Conservation (phyloP, 2,888 invertebrate genomes). For the Andrena flavipes region DNA sequence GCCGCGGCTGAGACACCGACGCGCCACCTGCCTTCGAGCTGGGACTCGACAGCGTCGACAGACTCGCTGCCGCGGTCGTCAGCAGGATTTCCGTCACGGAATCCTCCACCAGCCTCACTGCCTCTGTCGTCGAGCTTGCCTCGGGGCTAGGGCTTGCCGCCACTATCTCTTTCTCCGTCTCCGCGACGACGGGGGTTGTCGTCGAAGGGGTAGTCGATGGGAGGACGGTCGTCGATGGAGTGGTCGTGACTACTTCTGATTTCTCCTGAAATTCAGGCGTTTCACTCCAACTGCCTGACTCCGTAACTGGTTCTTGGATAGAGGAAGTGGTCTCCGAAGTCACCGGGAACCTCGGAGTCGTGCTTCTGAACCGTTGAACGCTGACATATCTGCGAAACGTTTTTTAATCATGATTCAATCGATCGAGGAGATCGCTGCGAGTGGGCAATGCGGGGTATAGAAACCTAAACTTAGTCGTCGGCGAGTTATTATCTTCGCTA, state of each 20-base stretch:
- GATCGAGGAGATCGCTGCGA: background rate
- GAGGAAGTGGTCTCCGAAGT: background rate
- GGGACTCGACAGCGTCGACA: constrained; percentile 64
- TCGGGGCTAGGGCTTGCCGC: background rate
- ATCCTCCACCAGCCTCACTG: constrained; percentile 77
- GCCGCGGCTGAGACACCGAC: constrained; percentile 86
- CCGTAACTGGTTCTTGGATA: constrained; percentile 23
- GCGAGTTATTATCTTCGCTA: constrained; percentile 55
- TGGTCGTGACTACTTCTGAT: background rate
- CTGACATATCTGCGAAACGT: constrained; percentile 82
- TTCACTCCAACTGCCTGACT: constrained; percentile 1
- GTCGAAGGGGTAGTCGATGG: constrained; percentile 11
- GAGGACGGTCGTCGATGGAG: background rate
- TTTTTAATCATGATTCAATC: background rate
- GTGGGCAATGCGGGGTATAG: background rate
- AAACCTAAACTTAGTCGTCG: constrained; percentile 78
- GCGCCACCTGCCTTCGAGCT: constrained; percentile 72
- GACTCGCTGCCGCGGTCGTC: constrained; percentile 72
- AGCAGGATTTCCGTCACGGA: constrained; percentile 79
- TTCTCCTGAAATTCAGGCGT: background rate
- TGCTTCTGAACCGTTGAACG: constrained; percentile 82
- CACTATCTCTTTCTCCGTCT: constrained; percentile 1
- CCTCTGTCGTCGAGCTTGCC: constrained; percentile 55
- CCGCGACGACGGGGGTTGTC: background rate
- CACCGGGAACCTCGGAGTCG: constrained; percentile 67